Base-by-base conservation (phyloP, 2,888 invertebrate species). In the Neoascia interrupta region DNA sequence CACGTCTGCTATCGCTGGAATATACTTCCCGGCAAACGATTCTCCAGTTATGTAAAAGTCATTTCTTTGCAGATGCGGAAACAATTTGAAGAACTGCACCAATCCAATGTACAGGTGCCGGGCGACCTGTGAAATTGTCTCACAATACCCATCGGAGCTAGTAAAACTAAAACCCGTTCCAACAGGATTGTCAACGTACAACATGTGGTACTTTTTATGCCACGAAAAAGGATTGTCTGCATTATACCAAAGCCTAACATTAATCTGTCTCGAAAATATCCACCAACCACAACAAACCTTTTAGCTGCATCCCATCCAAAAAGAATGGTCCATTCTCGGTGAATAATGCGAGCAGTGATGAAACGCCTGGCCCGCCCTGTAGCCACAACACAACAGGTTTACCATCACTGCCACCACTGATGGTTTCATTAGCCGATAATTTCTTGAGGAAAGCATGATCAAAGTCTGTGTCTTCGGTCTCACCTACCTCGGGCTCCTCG, bases 161-260 rank as follows among this genome's bases (percentile, higher is more conserved):
- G 93, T 93, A 83, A 92, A 93, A 84, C 93, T 93, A 86, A 91
- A 93, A 0, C 93, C 92, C 10, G 92, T 91, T 1, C 92, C 92
- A 3, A 92, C 93, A 0, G 93, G 93, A 84, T 92, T 93, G 84
- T 93, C 93, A 72, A 93, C 91, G 86, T 92, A 93, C 18, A 93
- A 84, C 82, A 93, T 86, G 4, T 92, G 92, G 84, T 92, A 92
- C 76, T 91, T 91, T 76, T 90, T 90, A 76, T 91, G 91, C 93
- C 93, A 93, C 0, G 92, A 91, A 82, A 90, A 86, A 43, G 89
- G 88, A 56, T 90, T 90, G 85, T 90, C 91, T 91, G 84, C 5
- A 86, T 85, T 36, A 64, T 68, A 56, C 39, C n/a, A n/a, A 61
- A 16, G 8, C 19, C 18, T 16, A 16, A 21, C 11, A 19, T 18